phyloP scores from a whole-genome alignment of 2,888 invertebrate species.

The Drosophila mimica region DNA sequence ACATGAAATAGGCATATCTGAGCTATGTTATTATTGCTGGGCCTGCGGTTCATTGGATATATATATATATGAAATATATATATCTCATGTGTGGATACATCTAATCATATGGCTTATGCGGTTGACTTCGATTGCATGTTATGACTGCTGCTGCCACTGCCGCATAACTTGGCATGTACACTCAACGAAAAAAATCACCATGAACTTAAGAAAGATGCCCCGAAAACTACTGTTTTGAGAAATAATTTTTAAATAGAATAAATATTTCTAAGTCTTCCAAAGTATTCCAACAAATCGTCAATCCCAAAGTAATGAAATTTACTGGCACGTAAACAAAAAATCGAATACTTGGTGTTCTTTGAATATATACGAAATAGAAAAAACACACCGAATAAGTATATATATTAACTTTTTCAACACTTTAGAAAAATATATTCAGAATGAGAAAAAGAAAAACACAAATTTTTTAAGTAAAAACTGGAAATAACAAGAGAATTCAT shows the following conservation, averaged over 20 bases:
- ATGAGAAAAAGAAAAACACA: background rate
- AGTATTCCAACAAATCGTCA: too few species aligned
- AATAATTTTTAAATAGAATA: background rate
- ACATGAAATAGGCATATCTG: conserved; percentile 54
- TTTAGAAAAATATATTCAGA: background rate
- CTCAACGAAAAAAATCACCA: background rate
- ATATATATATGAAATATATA: background rate
- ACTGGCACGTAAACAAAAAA: background rate
- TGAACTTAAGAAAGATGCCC: background rate
- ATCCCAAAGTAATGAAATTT: too few species aligned
- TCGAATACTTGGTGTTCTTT: background rate
- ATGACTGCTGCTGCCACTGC: conserved; percentile 6
- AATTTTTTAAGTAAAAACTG: background rate
- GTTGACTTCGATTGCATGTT: conserved; percentile 47
- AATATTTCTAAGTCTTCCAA: background rate
- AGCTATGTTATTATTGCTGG: conserved; percentile 45
- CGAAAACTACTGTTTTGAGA: background rate
- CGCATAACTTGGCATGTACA: background rate
- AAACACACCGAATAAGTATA: background rate
- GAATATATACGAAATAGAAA: background rate
- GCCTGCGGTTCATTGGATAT: conserved; percentile 47
- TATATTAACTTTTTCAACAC: background rate
- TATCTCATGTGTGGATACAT: conserved; percentile 5
- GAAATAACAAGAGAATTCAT: background rate
- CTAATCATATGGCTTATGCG: conserved; percentile 49